A percentile compares a stretch with the other conserved stretches of the same genome.
Conservation (phyloP, 2,888 invertebrate genomes). For the Hyposoter dolosus region DNA sequence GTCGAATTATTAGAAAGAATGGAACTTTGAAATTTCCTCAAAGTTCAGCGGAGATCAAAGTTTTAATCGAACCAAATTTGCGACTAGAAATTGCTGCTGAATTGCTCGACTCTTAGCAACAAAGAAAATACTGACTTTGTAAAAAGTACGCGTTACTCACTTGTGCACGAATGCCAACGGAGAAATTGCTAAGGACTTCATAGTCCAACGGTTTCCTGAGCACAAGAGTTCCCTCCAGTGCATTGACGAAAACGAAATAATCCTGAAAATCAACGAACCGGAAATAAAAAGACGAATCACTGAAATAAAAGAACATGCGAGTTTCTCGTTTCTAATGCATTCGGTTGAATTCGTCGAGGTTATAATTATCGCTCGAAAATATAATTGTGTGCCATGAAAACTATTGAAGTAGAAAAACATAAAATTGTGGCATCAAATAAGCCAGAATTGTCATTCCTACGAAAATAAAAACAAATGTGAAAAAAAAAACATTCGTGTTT, state of each 20-base stretch:
- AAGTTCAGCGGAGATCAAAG: too few species aligned
- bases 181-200: slow-evolving; percentile 92
- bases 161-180: slow-evolving; percentile 88
- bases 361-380: too few species aligned
- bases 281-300: slow-evolving; percentile 20
- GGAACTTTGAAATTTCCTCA: neutral
- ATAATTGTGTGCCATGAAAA: too few species aligned
- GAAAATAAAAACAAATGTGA: neutral
- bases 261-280: slow-evolving; percentile 86
- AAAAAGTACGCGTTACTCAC: slow-evolving; percentile 77
- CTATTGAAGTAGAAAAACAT: neutral
- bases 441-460: neutral
- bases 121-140: neutral
- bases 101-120: neutral
- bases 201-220: slow-evolving; percentile 93
- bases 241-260: slow-evolving; percentile 93
- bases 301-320: neutral
- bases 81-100: neutral
- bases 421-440: neutral
- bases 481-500: neutral
- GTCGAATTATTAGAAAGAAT: neutral
- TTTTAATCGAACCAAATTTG: neutral
- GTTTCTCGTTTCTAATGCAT: neutral
- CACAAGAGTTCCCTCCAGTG: slow-evolving; percentile 93
- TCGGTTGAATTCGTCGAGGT: too few species aligned